A percentile compares a stretch with the other conserved stretches of the same genome.
These are phyloP conservation scores for Pemphredon lugubris DNA, from an alignment of 2,888 invertebrate species.

Conservation along the genomic window DNA sequence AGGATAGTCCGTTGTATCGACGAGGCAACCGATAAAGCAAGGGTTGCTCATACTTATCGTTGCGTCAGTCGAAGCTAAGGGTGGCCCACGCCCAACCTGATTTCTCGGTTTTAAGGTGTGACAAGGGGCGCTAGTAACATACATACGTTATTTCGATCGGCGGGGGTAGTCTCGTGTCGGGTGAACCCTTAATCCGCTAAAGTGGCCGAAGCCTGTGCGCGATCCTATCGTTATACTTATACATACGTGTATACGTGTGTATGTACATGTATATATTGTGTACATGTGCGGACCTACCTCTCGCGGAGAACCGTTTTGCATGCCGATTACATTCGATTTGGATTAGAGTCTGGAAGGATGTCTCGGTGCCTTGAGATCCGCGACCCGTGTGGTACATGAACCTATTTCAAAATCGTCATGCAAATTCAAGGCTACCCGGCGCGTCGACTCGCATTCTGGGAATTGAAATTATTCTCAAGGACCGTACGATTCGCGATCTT, in stretches of 20 bases:
- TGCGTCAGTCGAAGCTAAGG: constrained; percentile 44
- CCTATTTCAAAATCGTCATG: too few species aligned
- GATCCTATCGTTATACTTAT: constrained; percentile 44
- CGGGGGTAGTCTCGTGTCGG: constrained; percentile 32
- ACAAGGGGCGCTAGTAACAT: constrained; percentile 49
- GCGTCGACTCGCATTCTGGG: constrained; percentile 33
- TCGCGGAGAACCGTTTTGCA: constrained; percentile 19
- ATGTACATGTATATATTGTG: too few species aligned
- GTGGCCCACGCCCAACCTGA: constrained; percentile 63
- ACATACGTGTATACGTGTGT: too few species aligned
- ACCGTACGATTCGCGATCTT: constrained; percentile 2
- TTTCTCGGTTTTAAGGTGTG: constrained; percentile 71
- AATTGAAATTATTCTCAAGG: constrained; percentile 15
- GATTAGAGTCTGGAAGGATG: constrained; percentile 30
- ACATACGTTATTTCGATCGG: constrained; percentile 60
- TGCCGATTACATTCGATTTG: constrained; percentile 31
- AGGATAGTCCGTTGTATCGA: constrained; percentile 38
- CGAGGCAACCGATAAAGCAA: constrained; percentile 29
- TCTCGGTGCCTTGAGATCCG: constrained; percentile 6
- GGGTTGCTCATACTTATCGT: constrained; percentile 34
- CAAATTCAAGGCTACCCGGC: too few species aligned
- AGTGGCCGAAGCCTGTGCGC: constrained; percentile 52
- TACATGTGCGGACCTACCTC: too few species aligned
- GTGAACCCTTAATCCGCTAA: constrained; percentile 63
- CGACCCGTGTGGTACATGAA: constrained; percentile 28